These are phyloP conservation scores for Panagrolaimus sp. DNA, from an alignment of 1,140 invertebrate genomes.

Conservation along the genomic window DNA sequence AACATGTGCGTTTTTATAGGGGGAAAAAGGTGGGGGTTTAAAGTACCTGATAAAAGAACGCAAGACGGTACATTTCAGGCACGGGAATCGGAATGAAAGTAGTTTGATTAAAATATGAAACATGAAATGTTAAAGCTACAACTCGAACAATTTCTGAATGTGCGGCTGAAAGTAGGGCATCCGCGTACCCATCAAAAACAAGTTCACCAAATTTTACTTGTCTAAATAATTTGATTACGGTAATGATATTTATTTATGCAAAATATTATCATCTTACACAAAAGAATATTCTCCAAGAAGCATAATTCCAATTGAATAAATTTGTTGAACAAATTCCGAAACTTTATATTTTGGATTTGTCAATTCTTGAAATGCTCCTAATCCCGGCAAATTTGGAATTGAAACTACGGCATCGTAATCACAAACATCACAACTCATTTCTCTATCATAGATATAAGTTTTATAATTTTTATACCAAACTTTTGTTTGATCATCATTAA, in stretches of 20 bases:
- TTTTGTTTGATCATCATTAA: conserved; percentile 39
- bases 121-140: conserved; percentile 18
- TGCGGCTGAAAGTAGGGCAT: conserved; percentile 16
- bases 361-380: conserved; percentile 12
- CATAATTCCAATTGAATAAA: conserved; percentile 19
- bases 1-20: background rate
- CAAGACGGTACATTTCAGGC: conserved; percentile 27
- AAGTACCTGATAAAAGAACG: conserved; percentile 18
- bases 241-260: background rate
- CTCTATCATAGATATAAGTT: conserved; percentile 24
- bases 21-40: background rate
- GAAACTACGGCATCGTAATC: conserved; percentile 20
- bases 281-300: conserved; percentile 21
- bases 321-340: background rate
- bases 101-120: conserved; percentile 14
- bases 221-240: background rate
- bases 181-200: conserved; percentile 29
- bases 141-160: conserved; percentile 11
- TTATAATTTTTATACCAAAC: conserved; percentile 43
- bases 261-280: background rate
- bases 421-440: conserved; percentile 24
- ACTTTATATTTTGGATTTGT: background rate
- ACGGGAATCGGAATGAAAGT: conserved; percentile 24
- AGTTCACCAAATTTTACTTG: conserved; percentile 23
- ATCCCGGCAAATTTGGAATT: conserved; percentile 17